Base-by-base conservation (phyloP, 2,113 vertebrate species). In the Leptobrachium ailaonicum region DNA sequence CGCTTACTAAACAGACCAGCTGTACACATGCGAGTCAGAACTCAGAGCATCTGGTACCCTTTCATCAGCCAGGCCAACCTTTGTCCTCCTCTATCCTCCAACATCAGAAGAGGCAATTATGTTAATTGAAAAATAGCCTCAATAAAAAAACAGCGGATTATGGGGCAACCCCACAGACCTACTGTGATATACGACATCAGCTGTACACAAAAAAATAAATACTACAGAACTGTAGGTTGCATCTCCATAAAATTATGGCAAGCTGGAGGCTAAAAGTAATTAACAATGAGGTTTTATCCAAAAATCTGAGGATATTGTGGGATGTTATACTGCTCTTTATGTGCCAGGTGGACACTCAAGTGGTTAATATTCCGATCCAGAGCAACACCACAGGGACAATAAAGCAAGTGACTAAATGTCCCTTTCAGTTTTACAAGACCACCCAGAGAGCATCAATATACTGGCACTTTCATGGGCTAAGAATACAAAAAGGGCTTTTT, bases 71-170 rank as follows among this genome's bases (percentile, higher is more conserved):
- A 76, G 53, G 54, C 56, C 8, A 43, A 83, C 14, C 72, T 62
- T 76, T 63, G 43, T 73, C 73, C 62, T 43, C 13, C 63, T 71
- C 53, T 14, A 41, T 75, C 58, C 41, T 43, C 58, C 41, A 68
- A 66, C 75, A 78, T 69, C 76, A 79, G 63, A 64, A 41, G n/a
- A 43, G 73, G 58, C 77, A 80, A 68, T 75, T 75, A 71, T 10
- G 14, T 42, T 72, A 71, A 72, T 80, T 74, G 71, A 58, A 74
- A 80, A 80, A 80, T 68, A 68, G 63, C 78, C 63, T 60, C 62
- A 58, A 64, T 80, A 73, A 80, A 80, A 73, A 60, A 14, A 71
- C 63, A 80, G 0, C 20, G 41, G 53, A 11, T 40, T 71, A 45
- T 63, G 10, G 11, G 32, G 13, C 71, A 7, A 58, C 56, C 9